Evolutionary conservation across 2,888 invertebrate genomes (phyloP).

Genomic region (Sesamia inferens): DNA sequence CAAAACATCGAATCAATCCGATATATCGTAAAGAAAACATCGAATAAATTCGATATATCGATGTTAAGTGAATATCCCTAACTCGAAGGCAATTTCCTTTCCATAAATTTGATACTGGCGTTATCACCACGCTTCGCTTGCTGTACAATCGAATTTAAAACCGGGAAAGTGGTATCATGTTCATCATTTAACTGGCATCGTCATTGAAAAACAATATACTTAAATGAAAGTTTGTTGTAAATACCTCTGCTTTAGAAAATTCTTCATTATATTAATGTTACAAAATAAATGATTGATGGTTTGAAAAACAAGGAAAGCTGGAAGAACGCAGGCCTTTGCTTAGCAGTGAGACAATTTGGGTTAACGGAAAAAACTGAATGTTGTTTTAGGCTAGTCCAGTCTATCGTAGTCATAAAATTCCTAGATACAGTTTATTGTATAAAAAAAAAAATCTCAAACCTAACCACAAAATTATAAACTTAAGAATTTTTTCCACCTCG

Average conservation of each 20-base stretch:
- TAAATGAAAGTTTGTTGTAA: background rate
- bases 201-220: slow-evolving; percentile 11
- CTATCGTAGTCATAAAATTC: background rate
- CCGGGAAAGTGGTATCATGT: slow-evolving; percentile 65
- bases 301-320: too few relatives aligned
- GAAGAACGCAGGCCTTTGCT: too few relatives aligned
- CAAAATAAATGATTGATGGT: too few relatives aligned
- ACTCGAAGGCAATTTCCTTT: slow-evolving; percentile 69
- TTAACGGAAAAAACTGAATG: too few relatives aligned
- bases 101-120: slow-evolving; percentile 63
- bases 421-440: too few relatives aligned
- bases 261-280: background rate
- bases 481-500: slow-evolving; percentile 14
- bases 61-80: too few relatives aligned
- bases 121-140: slow-evolving; percentile 67
- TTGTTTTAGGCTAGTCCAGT: background rate
- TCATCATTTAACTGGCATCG: slow-evolving; percentile 56
- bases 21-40: too few relatives aligned
- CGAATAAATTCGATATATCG: too few relatives aligned
- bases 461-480: background rate
- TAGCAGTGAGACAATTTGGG: too few relatives aligned
- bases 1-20: too few relatives aligned
- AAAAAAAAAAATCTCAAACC: background rate
- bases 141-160: slow-evolving; percentile 70
- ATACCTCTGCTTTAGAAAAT: background rate